phyloP scores from a whole-genome alignment of 2,113 vertebrate genomes.

The Paradisaea rubra region DNA sequence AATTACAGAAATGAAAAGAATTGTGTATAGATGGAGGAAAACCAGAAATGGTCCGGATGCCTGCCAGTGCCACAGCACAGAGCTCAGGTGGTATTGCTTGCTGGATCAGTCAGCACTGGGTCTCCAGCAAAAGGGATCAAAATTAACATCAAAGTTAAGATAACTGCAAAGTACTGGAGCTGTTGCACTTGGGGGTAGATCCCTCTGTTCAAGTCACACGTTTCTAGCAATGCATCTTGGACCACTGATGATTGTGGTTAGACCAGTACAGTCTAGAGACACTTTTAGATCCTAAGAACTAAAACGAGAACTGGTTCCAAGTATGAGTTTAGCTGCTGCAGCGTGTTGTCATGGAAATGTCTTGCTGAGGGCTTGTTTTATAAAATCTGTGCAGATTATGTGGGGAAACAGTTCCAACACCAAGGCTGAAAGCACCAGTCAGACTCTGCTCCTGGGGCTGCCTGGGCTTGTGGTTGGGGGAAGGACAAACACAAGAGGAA shows the following conservation, averaged over 20 bases:
- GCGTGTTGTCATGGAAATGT: constrained; percentile 16
- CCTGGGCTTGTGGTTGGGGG: too few species aligned
- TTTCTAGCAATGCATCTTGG: background rate
- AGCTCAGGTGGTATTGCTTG: background rate
- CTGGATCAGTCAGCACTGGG: background rate
- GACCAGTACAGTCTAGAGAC: background rate
- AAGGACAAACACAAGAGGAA: background rate
- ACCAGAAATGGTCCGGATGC: background rate
- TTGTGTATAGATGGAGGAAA: background rate
- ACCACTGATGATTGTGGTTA: background rate
- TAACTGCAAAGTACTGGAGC: background rate
- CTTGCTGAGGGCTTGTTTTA: background rate
- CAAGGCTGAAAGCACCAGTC: background rate
- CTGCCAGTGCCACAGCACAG: background rate
- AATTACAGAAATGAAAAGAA: background rate
- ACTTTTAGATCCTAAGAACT: background rate
- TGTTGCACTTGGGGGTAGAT: background rate
- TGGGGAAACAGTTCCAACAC: background rate
- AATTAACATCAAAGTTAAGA: background rate
- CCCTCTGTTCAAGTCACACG: rapidly evolving
- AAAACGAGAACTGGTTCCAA: background rate
- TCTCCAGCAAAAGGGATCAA: background rate
- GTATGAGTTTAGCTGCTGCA: background rate
- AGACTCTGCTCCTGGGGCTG: background rate
- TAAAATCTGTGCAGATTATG: background rate